phyloP scores from a whole-genome alignment of 1,140 invertebrate genomes.

The Thalassaphorura encarpata region DNA sequence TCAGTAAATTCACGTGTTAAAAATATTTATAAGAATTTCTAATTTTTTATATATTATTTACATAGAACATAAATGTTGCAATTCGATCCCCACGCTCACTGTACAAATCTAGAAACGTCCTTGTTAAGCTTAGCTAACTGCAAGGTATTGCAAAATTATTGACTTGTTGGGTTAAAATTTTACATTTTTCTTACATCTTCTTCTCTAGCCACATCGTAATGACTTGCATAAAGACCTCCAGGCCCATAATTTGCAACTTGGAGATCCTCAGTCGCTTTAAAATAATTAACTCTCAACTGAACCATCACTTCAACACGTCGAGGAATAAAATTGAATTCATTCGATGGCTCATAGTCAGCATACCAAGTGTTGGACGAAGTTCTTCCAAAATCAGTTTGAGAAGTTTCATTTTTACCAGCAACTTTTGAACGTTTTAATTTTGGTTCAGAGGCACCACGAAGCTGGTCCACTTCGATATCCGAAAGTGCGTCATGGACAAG shows the following conservation, averaged over 20 bases:
- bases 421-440: neutral
- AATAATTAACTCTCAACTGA: neutral
- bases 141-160: too few relatives aligned
- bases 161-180: too few relatives aligned
- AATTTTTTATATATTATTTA: neutral
- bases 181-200: neutral
- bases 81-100: neutral
- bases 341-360: neutral
- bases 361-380: neutral
- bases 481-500: neutral
- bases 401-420: neutral
- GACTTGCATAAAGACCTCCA: neutral
- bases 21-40: too few relatives aligned
- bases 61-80: neutral
- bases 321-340: neutral
- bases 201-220: neutral
- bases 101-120: too few relatives aligned
- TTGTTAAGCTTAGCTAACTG: too few relatives aligned
- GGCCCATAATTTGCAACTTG: neutral
- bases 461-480: neutral
- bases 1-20: too few relatives aligned
- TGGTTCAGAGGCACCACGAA: neutral
- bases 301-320: neutral
- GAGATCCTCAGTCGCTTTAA: neutral
- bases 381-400: neutral